Evolutionary conservation across 2,888 invertebrate species (phyloP), one percentile per base, ranked within the genome.

Genomic region (Apoda limacodes): DNA sequence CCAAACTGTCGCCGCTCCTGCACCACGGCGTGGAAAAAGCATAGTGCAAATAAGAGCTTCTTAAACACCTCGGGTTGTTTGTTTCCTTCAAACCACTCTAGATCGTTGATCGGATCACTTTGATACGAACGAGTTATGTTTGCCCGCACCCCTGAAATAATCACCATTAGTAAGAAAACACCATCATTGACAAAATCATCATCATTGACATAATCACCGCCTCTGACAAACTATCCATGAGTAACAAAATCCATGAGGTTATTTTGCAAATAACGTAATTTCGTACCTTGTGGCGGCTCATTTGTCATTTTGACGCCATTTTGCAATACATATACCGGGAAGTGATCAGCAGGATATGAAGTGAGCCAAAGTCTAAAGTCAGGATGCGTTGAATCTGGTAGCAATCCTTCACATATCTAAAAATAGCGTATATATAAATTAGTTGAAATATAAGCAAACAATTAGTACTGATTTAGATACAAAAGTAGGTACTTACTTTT

Each of bases 261-360:
- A n/a, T n/a, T n/a, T n/a, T n/a, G n/a, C n/a, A n/a, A n/a, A n/a
- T n/a, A n/a, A n/a, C n/a, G n/a, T n/a, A n/a, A n/a, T n/a, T n/a
- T n/a, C n/a, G n/a, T 51, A 50, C 92, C 96, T 67, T 94, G 92
- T 0, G 97, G 97, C 0, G 96, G 95, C 63, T 98, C 97, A 61
- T 96, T 96, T 0, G 95, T 96, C 92, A 98, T 96, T 82, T 97
- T 97, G 0, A 97, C 92, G 21, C 96, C 93, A 50, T 94, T 95
- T 60, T 97, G 95, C 23, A 98, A 74, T 2, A 97, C 90, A 25
- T 92, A 85, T 0, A 96, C 92, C 0, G 98, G 97, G 63, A 98
- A 98, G 71, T 95, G 88, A 1, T 90, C 89, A 0, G 92, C 90
- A 0, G 96, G 95, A 58, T 95, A 95, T 9, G 95, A 95, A 2